Evolutionary conservation across 2,797 vertebrate genomes (phyloP), one percentile per base, ranked within the genome.

Genomic region (Discoglossus pictus): DNA sequence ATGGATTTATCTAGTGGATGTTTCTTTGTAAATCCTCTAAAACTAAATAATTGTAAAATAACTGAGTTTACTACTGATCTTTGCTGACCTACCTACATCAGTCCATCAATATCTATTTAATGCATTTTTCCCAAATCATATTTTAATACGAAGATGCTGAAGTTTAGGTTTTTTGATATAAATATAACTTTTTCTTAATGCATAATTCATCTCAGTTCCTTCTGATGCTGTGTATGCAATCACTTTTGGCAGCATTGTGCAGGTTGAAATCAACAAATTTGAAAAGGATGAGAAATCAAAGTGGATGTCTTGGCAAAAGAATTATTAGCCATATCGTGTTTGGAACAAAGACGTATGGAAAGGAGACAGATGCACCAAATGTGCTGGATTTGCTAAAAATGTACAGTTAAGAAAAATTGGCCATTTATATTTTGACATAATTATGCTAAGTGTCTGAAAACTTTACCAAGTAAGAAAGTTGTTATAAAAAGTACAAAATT

Each of bases 161-260:
- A 87, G 80, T 84, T 81, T 86, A 84, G 84, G 78, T 81, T 87
- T n/a, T 84, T 82, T 86, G 56, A 87, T 79, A 87, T 77, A 82
- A 81, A 84, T 81, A 75, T 83, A 84, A 79, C 82, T 84, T 83
- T 67, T 80, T 81, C 73, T 84, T 72, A 88, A 31, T 90, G 81
- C 82, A 90, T 90, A 84, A 90, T 88, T 89, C 82, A 89, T 90
- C 84, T 80, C 79, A 83, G 82, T 86, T 87, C 84, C 84, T 86
- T 82, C 81, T 82, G 64, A 76, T 79, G 76, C 79, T 83, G 79
- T 18, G 10, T 84, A 81, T 63, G 75, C 84, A 86, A 82, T 84
- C 20, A 3, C 75, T 88, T 86, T 87, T 90, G 87, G 84, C 86
- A 90, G 86, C 74, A 79, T 85, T 85, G 80, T 80, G 75, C 75